A percentile compares a stretch with the other conserved stretches of the same genome.
phyloP scores from a whole-genome alignment of 2,113 vertebrate species.

The Connochaetes taurinus region DNA sequence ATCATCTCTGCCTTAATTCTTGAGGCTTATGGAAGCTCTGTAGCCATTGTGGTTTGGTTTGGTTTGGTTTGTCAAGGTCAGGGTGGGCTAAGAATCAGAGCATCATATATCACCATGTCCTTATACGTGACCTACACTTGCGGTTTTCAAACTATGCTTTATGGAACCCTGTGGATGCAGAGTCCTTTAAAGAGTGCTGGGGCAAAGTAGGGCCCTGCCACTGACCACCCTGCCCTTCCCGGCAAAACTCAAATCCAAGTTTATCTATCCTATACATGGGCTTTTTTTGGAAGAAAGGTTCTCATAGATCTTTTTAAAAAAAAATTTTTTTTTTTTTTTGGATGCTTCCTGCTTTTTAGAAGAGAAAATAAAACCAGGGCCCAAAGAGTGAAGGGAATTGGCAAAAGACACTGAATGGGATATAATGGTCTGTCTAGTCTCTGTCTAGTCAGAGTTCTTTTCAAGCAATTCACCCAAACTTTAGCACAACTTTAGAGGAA shows the following conservation, averaged over 20 bases:
- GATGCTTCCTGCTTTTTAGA: not conserved
- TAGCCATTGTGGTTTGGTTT: not conserved
- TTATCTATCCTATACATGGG: not conserved
- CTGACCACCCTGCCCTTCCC: not conserved
- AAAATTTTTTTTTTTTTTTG: not conserved
- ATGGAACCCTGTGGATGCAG: not conserved
- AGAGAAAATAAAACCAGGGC: conserved; percentile 21
- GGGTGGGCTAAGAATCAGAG: not conserved
- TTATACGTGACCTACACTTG: not conserved
- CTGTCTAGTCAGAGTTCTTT: not conserved
- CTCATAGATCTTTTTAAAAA: not conserved
- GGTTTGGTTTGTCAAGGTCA: not conserved
- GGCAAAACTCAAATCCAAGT: not conserved
- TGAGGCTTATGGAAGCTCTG: not conserved
- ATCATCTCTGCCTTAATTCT: not conserved
- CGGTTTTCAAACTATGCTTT: not conserved
- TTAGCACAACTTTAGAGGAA: not conserved
- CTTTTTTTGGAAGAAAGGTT: not conserved
- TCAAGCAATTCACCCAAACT: not conserved
- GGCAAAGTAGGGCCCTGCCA: rapidly evolving
- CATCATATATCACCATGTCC: not conserved
- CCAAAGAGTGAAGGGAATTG: not conserved
- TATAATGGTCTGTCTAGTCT: not conserved
- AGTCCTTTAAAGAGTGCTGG: not conserved
- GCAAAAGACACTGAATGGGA: not conserved